Evolutionary conservation across 2,888 invertebrate genomes (phyloP).

Genomic region (Agelastica alni): DNA sequence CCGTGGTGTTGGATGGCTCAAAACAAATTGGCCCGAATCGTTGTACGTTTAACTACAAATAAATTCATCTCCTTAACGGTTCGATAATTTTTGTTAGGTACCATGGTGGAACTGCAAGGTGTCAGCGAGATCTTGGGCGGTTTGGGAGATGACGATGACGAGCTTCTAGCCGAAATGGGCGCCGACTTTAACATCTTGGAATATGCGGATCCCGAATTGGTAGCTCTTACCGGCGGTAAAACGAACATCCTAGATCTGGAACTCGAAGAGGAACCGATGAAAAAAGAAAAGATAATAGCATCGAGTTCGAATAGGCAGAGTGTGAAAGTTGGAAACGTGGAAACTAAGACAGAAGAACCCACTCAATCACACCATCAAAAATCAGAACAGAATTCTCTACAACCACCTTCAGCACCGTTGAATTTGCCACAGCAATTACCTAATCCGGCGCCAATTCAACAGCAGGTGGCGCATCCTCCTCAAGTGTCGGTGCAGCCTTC

Average conservation of each 20-base stretch:
- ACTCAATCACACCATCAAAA: slow-evolving; percentile 7
- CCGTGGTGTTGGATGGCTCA: too few species aligned
- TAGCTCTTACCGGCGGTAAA: slow-evolving; percentile 76
- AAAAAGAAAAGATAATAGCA: slow-evolving; percentile 63
- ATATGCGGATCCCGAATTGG: slow-evolving; percentile 93
- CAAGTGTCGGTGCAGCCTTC: slow-evolving; percentile 38
- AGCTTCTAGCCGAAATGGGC: slow-evolving; percentile 87
- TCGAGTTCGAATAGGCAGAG: slow-evolving; percentile 21
- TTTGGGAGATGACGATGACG: slow-evolving; percentile 83
- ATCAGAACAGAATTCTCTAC: slow-evolving; percentile 17
- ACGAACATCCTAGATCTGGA: slow-evolving; percentile 86
- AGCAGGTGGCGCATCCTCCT: slow-evolving; percentile 25
- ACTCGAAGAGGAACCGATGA: slow-evolving; percentile 75
- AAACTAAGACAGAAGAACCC: slow-evolving; percentile 31
- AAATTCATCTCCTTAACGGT: too few species aligned
- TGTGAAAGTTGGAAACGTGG: slow-evolving; percentile 17
- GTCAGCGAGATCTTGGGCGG: slow-evolving; percentile 82
- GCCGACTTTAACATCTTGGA: slow-evolving; percentile 94
- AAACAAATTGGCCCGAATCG: too few species aligned
- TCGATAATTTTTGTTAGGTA: slow-evolving; percentile 37
- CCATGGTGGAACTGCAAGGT: slow-evolving; percentile 64
- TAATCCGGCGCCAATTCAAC: slow-evolving; percentile 25
- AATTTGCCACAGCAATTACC: slow-evolving; percentile 20
- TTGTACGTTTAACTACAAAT: too few species aligned
- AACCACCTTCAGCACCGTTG: slow-evolving; percentile 13